A percentile compares a stretch with the other conserved stretches of the same genome.
These are phyloP conservation scores for Callipepla squamata DNA, from an alignment of 2,113 vertebrate genomes.

Conservation along the genomic window DNA sequence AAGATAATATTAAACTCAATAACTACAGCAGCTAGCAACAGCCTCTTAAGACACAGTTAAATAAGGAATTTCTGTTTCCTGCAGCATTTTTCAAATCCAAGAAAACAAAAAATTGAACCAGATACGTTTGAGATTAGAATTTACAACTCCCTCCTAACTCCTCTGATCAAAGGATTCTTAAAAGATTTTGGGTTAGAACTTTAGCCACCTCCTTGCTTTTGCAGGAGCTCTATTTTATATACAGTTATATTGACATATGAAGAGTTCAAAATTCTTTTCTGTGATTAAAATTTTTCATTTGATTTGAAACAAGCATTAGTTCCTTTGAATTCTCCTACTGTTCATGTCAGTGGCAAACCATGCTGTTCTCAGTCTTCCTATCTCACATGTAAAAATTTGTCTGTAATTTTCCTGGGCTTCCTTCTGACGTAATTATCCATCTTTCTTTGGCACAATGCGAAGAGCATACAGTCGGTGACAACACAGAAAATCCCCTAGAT, in stretches of 20 bases:
- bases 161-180: not conserved
- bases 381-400: not conserved
- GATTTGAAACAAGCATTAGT: not conserved
- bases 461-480: fast-evolving
- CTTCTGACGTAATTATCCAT: not conserved
- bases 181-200: not conserved
- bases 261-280: not conserved
- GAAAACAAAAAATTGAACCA: not conserved
- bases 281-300: not conserved
- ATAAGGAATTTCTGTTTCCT: not conserved
- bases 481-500: not conserved
- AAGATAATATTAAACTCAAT: fast-evolving
- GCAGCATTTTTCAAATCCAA: not conserved
- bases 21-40: not conserved
- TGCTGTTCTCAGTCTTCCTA: not conserved
- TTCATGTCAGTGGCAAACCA: not conserved
- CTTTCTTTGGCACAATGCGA: not conserved
- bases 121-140: not conserved
- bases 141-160: not conserved
- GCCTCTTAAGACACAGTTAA: not conserved
- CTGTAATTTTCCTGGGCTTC: not conserved
- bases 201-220: not conserved
- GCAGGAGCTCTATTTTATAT: not conserved
- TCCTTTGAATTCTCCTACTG: not conserved
- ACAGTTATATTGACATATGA: not conserved